These are phyloP conservation scores for Pluvialis apricaria DNA, from an alignment of 2,113 vertebrate genomes.

Conservation along the genomic window DNA sequence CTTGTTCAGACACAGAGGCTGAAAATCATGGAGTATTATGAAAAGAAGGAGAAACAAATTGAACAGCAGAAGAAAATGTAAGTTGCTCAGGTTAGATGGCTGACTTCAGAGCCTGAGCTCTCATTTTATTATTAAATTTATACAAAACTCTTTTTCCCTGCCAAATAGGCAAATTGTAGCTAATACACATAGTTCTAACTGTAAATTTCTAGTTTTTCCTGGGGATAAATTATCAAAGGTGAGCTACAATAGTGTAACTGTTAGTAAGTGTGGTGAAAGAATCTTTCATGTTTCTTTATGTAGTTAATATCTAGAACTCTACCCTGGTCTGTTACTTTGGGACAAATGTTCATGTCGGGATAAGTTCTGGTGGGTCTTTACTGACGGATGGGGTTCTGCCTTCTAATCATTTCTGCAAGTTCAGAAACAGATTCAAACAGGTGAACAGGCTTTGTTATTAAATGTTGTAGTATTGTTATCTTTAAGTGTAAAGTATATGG, in stretches of 20 bases:
- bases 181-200: background rate
- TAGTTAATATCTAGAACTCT: background rate
- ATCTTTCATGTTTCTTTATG: background rate
- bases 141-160: background rate
- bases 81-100: slow-evolving; percentile 23
- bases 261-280: background rate
- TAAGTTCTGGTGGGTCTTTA: background rate
- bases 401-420: background rate
- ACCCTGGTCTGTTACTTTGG: background rate
- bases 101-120: background rate
- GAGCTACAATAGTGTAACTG: background rate
- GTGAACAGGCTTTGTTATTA: background rate
- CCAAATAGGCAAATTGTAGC: background rate
- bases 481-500: background rate
- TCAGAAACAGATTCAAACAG: background rate
- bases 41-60: slow-evolving; percentile 99
- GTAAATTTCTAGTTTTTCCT: background rate
- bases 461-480: background rate
- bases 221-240: background rate
- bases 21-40: slow-evolving; percentile 99
- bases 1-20: slow-evolving; percentile 96
- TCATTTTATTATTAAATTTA: background rate
- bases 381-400: background rate
- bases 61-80: slow-evolving; percentile 99
- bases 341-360: background rate